phyloP scores from a whole-genome alignment of 2,888 invertebrate species.

The Agonopterix arenella region DNA sequence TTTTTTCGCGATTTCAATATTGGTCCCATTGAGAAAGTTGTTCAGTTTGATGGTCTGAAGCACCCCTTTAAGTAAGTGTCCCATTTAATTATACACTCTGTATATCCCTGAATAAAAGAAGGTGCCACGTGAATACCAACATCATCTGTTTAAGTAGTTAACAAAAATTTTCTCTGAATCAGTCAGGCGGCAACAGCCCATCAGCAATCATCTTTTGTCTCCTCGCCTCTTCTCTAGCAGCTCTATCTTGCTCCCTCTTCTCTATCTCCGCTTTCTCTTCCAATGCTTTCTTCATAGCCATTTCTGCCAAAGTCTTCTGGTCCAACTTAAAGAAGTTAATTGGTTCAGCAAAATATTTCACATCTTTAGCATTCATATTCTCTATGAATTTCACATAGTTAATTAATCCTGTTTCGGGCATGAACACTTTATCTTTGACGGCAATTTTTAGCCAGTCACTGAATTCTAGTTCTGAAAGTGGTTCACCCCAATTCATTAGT shows the following conservation, averaged over 20 bases:
- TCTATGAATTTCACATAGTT: constrained; percentile 58
- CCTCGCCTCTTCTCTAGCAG: constrained; percentile 20
- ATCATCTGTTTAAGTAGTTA: neutral
- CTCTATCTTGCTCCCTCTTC: constrained; percentile 46
- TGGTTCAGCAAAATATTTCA: constrained; percentile 33
- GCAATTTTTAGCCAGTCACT: constrained; percentile 50
- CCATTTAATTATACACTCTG: too few relatives aligned
- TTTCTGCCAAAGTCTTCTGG: constrained; percentile 36
- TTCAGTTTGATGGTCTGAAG: too few relatives aligned
- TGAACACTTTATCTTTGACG: constrained; percentile 49
- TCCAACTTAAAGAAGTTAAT: constrained; percentile 66
- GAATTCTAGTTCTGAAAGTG: constrained; percentile 53
- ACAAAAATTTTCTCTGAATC: neutral
- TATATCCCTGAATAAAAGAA: too few relatives aligned
- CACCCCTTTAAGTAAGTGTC: too few relatives aligned
- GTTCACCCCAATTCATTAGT: constrained; percentile 58
- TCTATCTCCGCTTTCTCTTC: constrained; percentile 52
- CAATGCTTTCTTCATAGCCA: constrained; percentile 57
- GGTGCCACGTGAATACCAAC: too few relatives aligned
- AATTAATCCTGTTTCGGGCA: constrained; percentile 40
- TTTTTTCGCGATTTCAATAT: too few relatives aligned
- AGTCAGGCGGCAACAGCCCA: constrained; percentile 5
- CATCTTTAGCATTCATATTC: constrained; percentile 58
- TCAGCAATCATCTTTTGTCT: constrained; percentile 7
- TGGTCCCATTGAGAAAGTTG: too few relatives aligned